phyloP scores from a whole-genome alignment of 2,797 vertebrate genomes.

The Schizopygopsis pylzovi region DNA sequence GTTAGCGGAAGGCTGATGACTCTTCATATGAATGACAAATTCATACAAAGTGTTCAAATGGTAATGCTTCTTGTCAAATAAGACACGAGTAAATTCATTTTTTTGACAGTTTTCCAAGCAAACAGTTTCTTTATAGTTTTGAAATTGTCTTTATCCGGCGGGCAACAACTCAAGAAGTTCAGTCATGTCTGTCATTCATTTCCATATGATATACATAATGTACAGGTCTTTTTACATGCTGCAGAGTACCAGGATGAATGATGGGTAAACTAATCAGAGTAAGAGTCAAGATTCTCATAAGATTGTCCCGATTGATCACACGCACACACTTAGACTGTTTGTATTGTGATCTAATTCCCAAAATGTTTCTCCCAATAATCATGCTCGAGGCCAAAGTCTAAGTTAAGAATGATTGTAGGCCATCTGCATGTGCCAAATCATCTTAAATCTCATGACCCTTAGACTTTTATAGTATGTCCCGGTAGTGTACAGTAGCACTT shows the following conservation, averaged over 20 bases:
- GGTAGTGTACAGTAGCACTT: background rate
- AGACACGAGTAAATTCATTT: background rate
- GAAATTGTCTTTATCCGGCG: background rate
- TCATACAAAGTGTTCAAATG: background rate
- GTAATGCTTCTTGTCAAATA: background rate
- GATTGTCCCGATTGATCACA: background rate
- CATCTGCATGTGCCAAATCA: slow-evolving; percentile 52
- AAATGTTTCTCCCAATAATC: background rate
- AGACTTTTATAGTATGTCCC: slow-evolving; percentile 47
- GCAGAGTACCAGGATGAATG: background rate
- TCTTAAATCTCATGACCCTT: slow-evolving; percentile 54
- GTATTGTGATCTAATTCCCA: slow-evolving; percentile 23
- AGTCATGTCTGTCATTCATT: background rate
- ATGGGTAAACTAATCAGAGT: background rate
- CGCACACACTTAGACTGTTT: background rate
- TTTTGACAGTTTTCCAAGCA: background rate
- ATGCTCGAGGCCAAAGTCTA: slow-evolving; percentile 70
- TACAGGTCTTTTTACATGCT: background rate
- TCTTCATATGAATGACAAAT: background rate
- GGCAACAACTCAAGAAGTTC: background rate
- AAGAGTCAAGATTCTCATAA: background rate
- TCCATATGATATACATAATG: background rate
- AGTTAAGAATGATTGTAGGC: slow-evolving; percentile 4
- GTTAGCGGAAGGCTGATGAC: background rate
- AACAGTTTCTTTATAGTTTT: background rate